Conservation (phyloP, 2,113 vertebrate species). For the Sciurus niger region DNA sequence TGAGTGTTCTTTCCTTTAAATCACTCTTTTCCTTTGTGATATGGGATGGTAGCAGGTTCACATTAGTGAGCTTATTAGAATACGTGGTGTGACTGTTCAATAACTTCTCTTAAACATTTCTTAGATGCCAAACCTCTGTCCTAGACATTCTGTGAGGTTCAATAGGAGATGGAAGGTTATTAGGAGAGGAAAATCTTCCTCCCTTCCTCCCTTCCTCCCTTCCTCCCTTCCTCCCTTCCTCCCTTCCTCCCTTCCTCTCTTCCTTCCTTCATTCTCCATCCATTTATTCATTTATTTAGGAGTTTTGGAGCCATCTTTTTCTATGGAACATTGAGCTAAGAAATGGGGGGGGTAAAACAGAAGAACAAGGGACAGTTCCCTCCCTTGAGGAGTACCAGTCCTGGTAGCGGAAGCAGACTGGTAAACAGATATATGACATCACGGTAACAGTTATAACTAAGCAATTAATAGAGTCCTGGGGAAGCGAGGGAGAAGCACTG, state of each 20-base stretch:
- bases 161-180: not conserved
- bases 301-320: not conserved
- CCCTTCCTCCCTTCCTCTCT: not conserved
- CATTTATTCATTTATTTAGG: not conserved
- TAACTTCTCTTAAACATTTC: not conserved
- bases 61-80: not conserved
- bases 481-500: constrained; percentile 5
- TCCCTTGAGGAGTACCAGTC: constrained; percentile 67
- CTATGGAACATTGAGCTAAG: not conserved
- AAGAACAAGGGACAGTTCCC: not conserved
- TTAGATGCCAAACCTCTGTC: not conserved
- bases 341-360: not conserved
- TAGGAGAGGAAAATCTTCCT: not conserved
- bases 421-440: constrained; percentile 78
- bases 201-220: not conserved
- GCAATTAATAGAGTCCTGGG: constrained; percentile 67
- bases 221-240: too few species aligned
- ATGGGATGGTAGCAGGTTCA: not conserved
- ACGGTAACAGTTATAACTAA: constrained; percentile 74
- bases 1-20: not conserved
- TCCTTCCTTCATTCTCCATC: not conserved
- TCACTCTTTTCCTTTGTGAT: not conserved
- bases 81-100: not conserved
- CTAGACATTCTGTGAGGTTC: not conserved
- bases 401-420: constrained; percentile 61